Evolutionary conservation across 2,113 vertebrate genomes (phyloP).

Genomic region (Rallus limicola): DNA sequence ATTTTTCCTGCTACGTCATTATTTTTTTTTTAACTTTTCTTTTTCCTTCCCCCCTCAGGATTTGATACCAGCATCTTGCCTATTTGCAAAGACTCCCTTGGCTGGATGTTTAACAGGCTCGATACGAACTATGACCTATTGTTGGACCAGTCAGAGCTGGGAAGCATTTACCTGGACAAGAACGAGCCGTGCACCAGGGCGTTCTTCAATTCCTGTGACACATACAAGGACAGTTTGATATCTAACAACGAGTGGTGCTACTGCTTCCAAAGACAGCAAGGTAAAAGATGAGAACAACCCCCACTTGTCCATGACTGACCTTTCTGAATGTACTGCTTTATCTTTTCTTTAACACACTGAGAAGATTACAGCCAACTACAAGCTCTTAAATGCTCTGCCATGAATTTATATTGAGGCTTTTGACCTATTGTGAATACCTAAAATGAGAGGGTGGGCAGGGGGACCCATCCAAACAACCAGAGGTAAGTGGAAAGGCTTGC

Average conservation of each 20-base stretch:
- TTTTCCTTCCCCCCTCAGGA: constrained; percentile 71
- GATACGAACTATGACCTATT: constrained; percentile 94
- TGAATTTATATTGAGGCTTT: neutral
- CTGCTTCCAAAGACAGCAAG: constrained; percentile 97
- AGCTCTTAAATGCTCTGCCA: neutral
- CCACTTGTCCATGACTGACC: neutral
- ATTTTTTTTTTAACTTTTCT: neutral
- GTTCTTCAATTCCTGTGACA: constrained; percentile 94
- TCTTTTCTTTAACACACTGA: neutral
- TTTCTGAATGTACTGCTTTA: neutral
- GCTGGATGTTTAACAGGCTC: constrained; percentile 97
- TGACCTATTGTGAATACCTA: neutral
- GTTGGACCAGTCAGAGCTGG: constrained; percentile 93
- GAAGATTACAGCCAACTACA: neutral
- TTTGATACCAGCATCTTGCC: constrained; percentile 90
- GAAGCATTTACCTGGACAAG: constrained; percentile 90
- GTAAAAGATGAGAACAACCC: constrained; percentile 69
- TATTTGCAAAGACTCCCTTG: constrained; percentile 93
- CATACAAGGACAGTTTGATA: constrained; percentile 88
- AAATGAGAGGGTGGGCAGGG: neutral
- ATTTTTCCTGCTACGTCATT: neutral
- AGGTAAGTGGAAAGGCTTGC: neutral
- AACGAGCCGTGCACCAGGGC: constrained; percentile 89
- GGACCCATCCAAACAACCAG: neutral
- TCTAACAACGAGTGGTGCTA: constrained; percentile 98